Evolutionary conservation across 2,797 vertebrate genomes (phyloP).

Genomic region (Girardinus metallicus): DNA sequence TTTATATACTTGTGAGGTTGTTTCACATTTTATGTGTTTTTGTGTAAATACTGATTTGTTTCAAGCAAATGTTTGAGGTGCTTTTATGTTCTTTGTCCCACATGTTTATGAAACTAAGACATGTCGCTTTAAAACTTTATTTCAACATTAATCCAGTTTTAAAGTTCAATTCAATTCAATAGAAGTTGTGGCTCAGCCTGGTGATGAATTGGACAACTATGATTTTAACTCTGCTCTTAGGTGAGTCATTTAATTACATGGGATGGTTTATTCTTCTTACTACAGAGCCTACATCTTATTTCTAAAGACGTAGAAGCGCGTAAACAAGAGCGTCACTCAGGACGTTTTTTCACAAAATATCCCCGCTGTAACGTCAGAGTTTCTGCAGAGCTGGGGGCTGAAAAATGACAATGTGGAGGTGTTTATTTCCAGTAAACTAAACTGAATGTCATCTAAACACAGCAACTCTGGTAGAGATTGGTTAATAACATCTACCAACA

Average conservation of each 20-base stretch:
- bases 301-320: not conserved
- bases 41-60: not conserved
- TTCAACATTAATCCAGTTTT: not conserved
- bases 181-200: not conserved
- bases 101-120: not conserved
- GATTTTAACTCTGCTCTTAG: not conserved
- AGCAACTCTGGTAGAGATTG: not conserved
- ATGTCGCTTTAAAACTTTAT: not conserved
- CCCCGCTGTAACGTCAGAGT: slow-evolving; percentile 5
- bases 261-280: slow-evolving; percentile 11
- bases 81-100: not conserved
- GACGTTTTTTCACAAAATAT: slow-evolving; percentile 9
- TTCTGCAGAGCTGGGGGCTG: slow-evolving; percentile 13
- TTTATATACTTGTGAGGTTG: too few relatives aligned
- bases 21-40: too few relatives aligned
- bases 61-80: not conserved
- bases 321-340: slow-evolving; percentile 15
- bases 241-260: slow-evolving; percentile 18
- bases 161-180: not conserved
- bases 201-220: not conserved
- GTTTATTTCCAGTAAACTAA: slow-evolving; percentile 36
- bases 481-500: too few relatives aligned
- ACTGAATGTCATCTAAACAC: slow-evolving; percentile 17
- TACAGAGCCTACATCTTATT: slow-evolving; percentile 3
- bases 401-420: not conserved